Percentiles rank a stretch among this genome's conserved stretches.
phyloP scores from a whole-genome alignment of 2,113 vertebrate species.

The Aegypius monachus region DNA sequence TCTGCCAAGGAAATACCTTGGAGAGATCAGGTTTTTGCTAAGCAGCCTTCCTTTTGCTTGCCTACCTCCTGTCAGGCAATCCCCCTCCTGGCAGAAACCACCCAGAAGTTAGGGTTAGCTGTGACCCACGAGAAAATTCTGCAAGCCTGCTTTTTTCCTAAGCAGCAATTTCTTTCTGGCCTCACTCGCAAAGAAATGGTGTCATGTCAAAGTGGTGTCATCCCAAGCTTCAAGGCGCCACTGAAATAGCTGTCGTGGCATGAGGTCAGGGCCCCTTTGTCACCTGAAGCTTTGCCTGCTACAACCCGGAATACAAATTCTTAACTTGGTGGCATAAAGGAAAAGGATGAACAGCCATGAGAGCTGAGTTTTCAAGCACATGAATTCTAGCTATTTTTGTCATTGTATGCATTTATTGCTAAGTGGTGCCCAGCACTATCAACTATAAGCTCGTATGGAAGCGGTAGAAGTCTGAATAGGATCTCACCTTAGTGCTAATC shows the following conservation, averaged over 20 bases:
- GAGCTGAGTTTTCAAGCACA: conserved; percentile 39
- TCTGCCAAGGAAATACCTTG: conserved; percentile 11
- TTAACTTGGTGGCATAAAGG: conserved; percentile 34
- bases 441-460: conserved; percentile 39
- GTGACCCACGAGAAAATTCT: neutral
- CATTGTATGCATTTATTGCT: neutral
- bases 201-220: conserved; percentile 30
- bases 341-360: conserved; percentile 52
- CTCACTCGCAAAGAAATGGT: conserved; percentile 29
- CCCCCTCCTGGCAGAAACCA: neutral
- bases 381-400: neutral
- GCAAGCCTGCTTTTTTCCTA: neutral
- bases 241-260: conserved; percentile 3
- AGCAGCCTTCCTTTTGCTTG: neutral
- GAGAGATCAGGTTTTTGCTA: neutral
- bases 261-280: neutral
- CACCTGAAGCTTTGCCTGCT: conserved; percentile 40
- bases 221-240: conserved; percentile 25
- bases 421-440: conserved; percentile 16
- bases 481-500: conserved; percentile 57
- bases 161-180: conserved; percentile 31
- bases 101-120: neutral
- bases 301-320: neutral
- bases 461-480: conserved; percentile 9
- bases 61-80: neutral